phyloP scores from a whole-genome alignment of 2,113 vertebrate species.

The Phocoena sinus region DNA sequence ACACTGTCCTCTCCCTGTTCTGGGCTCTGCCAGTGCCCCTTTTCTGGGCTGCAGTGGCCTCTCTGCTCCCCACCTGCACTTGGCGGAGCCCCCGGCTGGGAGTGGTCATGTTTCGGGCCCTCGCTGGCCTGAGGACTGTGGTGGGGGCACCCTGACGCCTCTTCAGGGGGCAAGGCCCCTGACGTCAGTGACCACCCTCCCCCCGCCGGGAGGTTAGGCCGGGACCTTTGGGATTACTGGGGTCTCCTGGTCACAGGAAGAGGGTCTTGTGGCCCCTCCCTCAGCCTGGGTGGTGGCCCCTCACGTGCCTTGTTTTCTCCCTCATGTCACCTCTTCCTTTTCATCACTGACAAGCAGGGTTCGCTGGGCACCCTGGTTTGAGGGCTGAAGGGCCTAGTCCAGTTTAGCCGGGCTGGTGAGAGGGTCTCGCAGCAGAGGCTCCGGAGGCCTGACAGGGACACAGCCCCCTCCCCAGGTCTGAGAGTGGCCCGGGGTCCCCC shows the following conservation, averaged over 20 bases:
- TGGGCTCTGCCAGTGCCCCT: neutral
- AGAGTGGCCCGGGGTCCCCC: fast-evolving
- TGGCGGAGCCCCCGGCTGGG: neutral
- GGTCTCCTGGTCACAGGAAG: neutral
- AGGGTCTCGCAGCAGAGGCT: fast-evolving
- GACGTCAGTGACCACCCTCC: neutral
- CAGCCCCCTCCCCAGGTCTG: neutral
- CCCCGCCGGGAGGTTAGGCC: neutral
- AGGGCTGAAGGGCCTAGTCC: neutral
- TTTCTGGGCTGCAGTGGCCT: neutral
- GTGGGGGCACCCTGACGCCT: fast-evolving
- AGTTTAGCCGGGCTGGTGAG: neutral
- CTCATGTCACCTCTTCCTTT: fast-evolving
- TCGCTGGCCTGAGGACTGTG: neutral
- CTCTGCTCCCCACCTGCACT: neutral
- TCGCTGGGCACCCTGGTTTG: fast-evolving
- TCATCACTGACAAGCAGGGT: fast-evolving
- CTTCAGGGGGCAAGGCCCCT: too few species aligned
- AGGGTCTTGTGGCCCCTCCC: neutral
- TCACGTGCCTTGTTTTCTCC: fast-evolving
- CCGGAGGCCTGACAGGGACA: neutral
- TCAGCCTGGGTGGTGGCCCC: neutral
- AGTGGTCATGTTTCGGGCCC: neutral
- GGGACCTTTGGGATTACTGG: neutral
- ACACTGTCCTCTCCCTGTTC: neutral